Evolutionary conservation across 2,113 vertebrate species (phyloP).

Genomic region (Lethenteron reissneri): DNA sequence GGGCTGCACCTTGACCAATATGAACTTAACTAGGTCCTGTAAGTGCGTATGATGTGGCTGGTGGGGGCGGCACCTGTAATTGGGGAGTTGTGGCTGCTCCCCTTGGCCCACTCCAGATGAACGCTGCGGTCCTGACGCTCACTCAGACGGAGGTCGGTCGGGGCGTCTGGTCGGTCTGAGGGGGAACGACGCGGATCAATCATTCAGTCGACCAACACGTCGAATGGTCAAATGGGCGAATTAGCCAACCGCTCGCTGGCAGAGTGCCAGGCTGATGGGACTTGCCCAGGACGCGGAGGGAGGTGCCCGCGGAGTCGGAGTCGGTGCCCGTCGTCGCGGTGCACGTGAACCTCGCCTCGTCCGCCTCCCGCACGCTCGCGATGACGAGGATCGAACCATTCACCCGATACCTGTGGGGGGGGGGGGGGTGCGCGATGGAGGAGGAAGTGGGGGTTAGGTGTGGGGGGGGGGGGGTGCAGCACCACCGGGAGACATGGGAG

Average conservation of each 20-base stretch:
- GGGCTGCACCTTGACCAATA: too few species aligned
- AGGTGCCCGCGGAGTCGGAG: constrained; percentile 26
- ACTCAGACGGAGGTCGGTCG: constrained; percentile 58
- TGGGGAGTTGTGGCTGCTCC: constrained; percentile 63
- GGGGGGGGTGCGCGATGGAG: background rate
- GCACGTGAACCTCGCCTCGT: constrained; percentile 48
- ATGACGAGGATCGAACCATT: background rate
- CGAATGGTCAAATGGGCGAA: too few species aligned
- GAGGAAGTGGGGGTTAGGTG: too few species aligned
- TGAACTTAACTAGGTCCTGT: too few species aligned
- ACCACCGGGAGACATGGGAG: too few species aligned
- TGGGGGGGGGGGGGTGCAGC: too few species aligned
- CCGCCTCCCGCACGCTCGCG: constrained; percentile 12
- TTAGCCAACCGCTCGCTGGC: too few species aligned
- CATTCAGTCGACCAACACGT: too few species aligned
- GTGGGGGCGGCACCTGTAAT: constrained; percentile 19
- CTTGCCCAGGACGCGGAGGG: constrained; percentile 45
- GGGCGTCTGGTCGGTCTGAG: constrained; percentile 51
- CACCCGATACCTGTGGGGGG: background rate
- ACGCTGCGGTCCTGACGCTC: constrained; percentile 56
- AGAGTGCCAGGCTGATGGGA: background rate
- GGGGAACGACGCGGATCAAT: too few species aligned
- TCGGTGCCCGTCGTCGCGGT: constrained; percentile 40
- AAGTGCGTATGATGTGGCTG: too few species aligned
- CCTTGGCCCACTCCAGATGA: constrained; percentile 69